Percentiles rank a stretch among this genome's conserved stretches.
These are phyloP conservation scores for Achroia grisella DNA, from an alignment of 1,140 invertebrate genomes.

Conservation along the genomic window DNA sequence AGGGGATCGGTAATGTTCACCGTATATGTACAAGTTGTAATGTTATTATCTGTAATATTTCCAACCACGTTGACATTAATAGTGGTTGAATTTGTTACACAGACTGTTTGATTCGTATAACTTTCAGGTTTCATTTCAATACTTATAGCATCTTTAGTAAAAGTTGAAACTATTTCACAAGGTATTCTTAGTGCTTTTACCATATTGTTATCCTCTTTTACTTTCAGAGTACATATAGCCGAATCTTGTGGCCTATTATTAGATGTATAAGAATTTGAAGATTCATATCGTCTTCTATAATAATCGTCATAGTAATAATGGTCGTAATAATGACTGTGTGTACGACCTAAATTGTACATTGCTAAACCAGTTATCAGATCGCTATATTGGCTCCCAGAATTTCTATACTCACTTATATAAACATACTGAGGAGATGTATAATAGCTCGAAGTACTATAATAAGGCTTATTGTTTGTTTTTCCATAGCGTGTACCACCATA, in stretches of 20 bases:
- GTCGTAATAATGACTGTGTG: conserved; percentile 39
- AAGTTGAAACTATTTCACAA: conserved; percentile 63
- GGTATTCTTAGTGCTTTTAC: conserved; percentile 46
- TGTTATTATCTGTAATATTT: conserved; percentile 8
- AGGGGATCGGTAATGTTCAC: conserved; percentile 32
- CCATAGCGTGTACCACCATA: neutral
- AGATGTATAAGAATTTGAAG: conserved; percentile 6
- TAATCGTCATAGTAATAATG: conserved; percentile 63
- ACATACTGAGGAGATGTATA: conserved; percentile 49
- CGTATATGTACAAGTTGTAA: conserved; percentile 17
- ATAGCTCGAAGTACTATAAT: conserved; percentile 21
- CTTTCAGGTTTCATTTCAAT: neutral
- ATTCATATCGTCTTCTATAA: conserved; percentile 40
- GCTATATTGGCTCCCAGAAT: conserved; percentile 49
- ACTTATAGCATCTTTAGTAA: conserved; percentile 28
- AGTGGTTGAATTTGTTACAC: conserved; percentile 10
- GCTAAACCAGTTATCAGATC: conserved; percentile 52
- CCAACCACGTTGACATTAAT: neutral
- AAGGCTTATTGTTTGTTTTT: neutral
- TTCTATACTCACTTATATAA: conserved; percentile 52
- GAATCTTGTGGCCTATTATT: conserved; percentile 26
- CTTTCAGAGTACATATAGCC: conserved; percentile 42
- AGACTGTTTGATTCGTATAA: conserved; percentile 3
- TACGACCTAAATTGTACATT: conserved; percentile 58
- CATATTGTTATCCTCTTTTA: conserved; percentile 39